These are phyloP conservation scores for Peribatodes rhomboidaria DNA, from an alignment of 2,888 invertebrate genomes.

Conservation along the genomic window DNA sequence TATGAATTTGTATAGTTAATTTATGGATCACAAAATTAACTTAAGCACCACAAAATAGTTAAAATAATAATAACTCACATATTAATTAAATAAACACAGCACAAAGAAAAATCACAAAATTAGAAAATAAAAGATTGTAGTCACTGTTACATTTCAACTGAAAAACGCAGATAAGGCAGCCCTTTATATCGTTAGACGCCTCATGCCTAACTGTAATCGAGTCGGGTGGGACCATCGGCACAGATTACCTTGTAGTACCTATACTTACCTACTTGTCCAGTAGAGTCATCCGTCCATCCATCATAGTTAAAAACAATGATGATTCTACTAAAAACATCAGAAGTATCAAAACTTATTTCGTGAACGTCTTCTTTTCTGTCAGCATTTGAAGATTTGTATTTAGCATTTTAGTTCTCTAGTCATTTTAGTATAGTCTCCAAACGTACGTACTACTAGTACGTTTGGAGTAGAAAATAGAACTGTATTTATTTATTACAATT, in stretches of 20 bases:
- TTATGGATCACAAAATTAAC: too few relatives aligned
- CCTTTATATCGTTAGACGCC: conserved; percentile 58
- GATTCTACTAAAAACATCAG: background rate
- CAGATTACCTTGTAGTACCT: conserved; percentile 3
- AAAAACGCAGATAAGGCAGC: conserved; percentile 58
- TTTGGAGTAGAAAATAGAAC: too few relatives aligned
- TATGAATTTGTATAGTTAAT: too few relatives aligned
- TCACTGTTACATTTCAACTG: conserved; percentile 54
- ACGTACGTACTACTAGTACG: too few relatives aligned
- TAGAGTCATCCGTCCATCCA: conserved; percentile 25
- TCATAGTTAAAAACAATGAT: conserved; percentile 7
- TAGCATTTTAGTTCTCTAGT: too few relatives aligned
- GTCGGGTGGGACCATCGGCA: conserved; percentile 27
- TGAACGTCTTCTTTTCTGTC: background rate
- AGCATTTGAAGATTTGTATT: background rate
- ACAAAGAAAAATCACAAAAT: conserved; percentile 11
- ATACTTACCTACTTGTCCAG: conserved; percentile 8
- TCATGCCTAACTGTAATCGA: conserved; percentile 52
- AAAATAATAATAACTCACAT: conserved; percentile 20
- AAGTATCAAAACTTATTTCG: background rate
- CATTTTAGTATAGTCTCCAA: too few relatives aligned
- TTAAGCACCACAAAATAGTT: background rate
- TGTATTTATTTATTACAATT: too few relatives aligned
- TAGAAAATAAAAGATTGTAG: conserved; percentile 17
- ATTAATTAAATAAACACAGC: background rate